Conservation (phyloP, 2,888 invertebrate species). For the Protonemura montana region DNA sequence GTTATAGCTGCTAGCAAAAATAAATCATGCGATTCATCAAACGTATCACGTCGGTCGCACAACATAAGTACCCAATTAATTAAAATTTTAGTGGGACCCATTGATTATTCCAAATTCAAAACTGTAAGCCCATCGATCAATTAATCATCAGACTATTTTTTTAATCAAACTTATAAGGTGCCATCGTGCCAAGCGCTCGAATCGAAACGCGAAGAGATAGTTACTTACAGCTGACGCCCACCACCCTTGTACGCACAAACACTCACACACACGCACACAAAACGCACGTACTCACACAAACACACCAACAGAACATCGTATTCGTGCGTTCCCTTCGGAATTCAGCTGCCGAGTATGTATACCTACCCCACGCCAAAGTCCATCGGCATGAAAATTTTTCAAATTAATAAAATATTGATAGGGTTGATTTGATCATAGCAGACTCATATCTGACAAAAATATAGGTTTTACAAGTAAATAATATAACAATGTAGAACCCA, state of each 20-base stretch:
- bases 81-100: not conserved
- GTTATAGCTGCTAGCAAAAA: no score
- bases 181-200: not conserved
- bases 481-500: conserved; percentile 16
- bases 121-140: not conserved
- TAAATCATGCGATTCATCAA: not conserved
- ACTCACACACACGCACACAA: not conserved
- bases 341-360: not conserved
- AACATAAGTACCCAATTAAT: not conserved
- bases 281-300: not conserved
- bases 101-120: not conserved
- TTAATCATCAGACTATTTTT: not conserved
- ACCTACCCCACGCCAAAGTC: not conserved
- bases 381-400: not conserved
- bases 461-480: conserved; percentile 24
- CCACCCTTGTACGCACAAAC: not conserved
- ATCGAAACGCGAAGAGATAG: not conserved
- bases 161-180: not conserved
- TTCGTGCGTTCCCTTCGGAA: not conserved
- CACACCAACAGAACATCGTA: not conserved
- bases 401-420: not conserved
- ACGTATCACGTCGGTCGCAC: not conserved
- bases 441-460: not conserved
- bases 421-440: not conserved
- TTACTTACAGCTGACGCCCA: not conserved